Conservation (phyloP, 2,888 invertebrate species). For the Eutolmus rufibarbis region DNA sequence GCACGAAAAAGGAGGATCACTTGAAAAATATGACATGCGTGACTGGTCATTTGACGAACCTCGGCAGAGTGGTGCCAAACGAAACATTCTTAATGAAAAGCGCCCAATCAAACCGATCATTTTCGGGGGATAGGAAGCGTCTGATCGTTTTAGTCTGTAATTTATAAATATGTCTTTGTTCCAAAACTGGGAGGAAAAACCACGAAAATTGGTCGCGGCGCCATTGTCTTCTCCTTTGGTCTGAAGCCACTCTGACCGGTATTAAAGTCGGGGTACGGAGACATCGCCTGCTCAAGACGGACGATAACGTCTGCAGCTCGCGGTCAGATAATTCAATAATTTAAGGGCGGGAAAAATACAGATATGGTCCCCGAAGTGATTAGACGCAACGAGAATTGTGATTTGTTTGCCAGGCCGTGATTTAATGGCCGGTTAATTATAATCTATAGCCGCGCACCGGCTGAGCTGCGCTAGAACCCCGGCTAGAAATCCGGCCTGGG, state of each 20-base stretch:
- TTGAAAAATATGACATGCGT: slow-evolving; percentile 26
- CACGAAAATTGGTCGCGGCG: background rate
- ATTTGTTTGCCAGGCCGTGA: background rate
- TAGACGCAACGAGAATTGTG: background rate
- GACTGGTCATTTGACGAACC: background rate
- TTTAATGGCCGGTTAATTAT: slow-evolving; percentile 22
- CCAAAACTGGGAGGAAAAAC: background rate
- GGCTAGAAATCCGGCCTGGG: background rate
- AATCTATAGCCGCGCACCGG: background rate
- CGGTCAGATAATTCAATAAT: background rate
- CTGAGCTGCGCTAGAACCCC: background rate
- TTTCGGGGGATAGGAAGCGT: background rate
- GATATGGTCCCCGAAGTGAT: slow-evolving; percentile 4
- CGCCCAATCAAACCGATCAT: background rate
- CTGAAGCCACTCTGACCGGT: background rate
- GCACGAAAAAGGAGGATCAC: background rate
- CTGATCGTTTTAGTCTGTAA: background rate
- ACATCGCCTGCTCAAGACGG: background rate
- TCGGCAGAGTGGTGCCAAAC: slow-evolving; percentile 6
- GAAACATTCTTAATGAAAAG: background rate
- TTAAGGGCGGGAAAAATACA: slow-evolving; percentile 23
- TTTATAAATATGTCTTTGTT: slow-evolving; percentile 18
- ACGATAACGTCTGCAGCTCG: background rate
- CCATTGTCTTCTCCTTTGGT: background rate
- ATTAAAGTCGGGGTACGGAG: background rate